Base-by-base conservation (phyloP, 2,113 vertebrate genomes). In the Menidia beryllina region DNA sequence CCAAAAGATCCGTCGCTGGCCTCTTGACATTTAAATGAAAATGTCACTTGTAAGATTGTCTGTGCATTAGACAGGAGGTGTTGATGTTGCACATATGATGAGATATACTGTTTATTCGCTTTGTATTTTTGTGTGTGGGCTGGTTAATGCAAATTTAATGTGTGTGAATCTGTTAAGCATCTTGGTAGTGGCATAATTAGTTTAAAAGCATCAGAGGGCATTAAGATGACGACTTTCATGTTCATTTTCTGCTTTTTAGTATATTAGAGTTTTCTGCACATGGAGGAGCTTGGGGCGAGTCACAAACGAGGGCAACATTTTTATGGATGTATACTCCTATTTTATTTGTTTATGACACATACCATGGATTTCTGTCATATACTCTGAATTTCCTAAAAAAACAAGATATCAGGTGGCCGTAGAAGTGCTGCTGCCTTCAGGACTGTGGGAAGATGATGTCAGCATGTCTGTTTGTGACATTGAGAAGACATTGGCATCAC, bases 341-440 rank as follows among this genome's bases (percentile, higher is more conserved):
- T 69, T 80, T 52, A 83, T 78, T 72, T 69, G 59, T 75, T 85
- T 82, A 19, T 66, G 63, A 73, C 80, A 79, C 57, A 76, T 63
- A 66, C 23, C 65, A 65, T 23, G 25, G 45, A 77, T 68, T 77
- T 64, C 53, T 72, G 20, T 78, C 21, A 43, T 58, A 51, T 66
- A 59, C 47, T 75, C 36, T 48, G 58, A 43, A 55, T 70, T 59
- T 76, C 48, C 53, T 51, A 77, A 57, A 36, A 79, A 27, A 25
- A 43, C 15, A 56, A 30, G 38, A 54, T 74, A 77, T 80, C 52
- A 6, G 62, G 69, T 68, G 36, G 52, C 54, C 55, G 38, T 43
- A 36, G 30, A 56, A 57, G 21, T 54, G 38, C 30, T 43, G 53
- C 50, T 58, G 41, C 23, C 34, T 61, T 26, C 50, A 53, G 51